Evolutionary conservation across 2,888 invertebrate species (phyloP), one percentile per base, ranked within the genome.

Genomic region (Coleophora flavipennella): DNA sequence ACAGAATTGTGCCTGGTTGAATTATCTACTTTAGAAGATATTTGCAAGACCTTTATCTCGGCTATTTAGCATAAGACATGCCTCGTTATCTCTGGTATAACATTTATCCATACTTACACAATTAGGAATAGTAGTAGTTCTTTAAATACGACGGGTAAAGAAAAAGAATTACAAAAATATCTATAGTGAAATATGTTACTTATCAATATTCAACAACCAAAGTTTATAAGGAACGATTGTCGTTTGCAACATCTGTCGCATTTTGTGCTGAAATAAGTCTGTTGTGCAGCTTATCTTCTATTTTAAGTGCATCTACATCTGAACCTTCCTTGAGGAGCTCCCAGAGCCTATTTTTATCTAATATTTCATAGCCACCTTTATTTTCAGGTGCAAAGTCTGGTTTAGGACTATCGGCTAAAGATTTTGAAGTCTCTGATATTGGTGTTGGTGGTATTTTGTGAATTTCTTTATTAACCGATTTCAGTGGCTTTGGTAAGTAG

Each of bases 271-370:
- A 52, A 40, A 66, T 72, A 59, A 77, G 37, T 56, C 65, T 72
- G 53, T 70, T 72, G 48, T 77, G 61, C 31, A 75, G 49, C 59
- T 76, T 80, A 49, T 79, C 77, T 37, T 78, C 80, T 48, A 75
- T 52, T 62, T 75, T 80, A 7, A 61, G 44, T 36, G 59, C 48
- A 47, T 76, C 77, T 25, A 55, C 49, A 33, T 71, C 67, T n/a
- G 79, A 58, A 20, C 67, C 87, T 67, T 89, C 89, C 58, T 88
- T 87, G 11, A 89, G 64, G 54, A 89, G 73, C 38, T 88, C 88
- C 89, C 89, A 89, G 33, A 89, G 63, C 42, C 85, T 85, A 45
- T 88, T 87, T 56, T 88, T 87, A 51, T 89, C 86, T 39, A 89
- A 59, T 41, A 89, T 80, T 46, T 88, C 83, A 48, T 85, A 87